Evolutionary conservation across 2,888 invertebrate genomes (phyloP), one percentile per base, ranked within the genome.

Genomic region (Ctenicera cuprea): DNA sequence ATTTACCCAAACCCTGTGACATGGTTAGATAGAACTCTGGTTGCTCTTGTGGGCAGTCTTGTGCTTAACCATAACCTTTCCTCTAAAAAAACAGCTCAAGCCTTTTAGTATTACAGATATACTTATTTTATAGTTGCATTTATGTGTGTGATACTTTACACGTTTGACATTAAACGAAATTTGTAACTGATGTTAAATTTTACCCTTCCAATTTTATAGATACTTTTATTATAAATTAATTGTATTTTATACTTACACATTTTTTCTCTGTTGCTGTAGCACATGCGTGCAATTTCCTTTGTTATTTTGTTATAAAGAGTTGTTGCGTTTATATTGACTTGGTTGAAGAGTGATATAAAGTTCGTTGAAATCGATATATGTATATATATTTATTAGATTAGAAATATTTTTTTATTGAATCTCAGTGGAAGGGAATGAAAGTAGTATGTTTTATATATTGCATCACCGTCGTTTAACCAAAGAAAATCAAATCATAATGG

Each of bases 1-100:
- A 84, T 97, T 0, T 94, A 95, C 86, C 97, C 97, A 0, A 94
- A 96, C 84, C 94, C 95, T 0, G 94, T 97, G 71, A 97, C 97
- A 73, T 98, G 98, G 98, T 88, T 97, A 74, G 97, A 98, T 88
- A 92, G 95, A 52, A 92, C 96, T 0, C 88, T 97, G n/a, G 94
- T 97, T 0, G 92, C 95, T 1, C 88, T 96, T 73, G 92, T 94
- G 0, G 94, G 94, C 11, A 93, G 94, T 0, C 85, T 95, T 33
- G 91, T 93, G 14, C 89, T 93, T 43, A 83, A 86, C 71, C 83
- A 87, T 69, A 84, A 86, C 74, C 84, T 86, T 57, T 80, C 80
- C 20, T 52, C 76, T 75, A 72, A 84, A 78, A 83, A 83, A 64
- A 74, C 77, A 57, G 72, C 74, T 54, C 67, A 70, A 71, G 66